These are phyloP conservation scores for Calephelis nemesis DNA, from an alignment of 1,140 invertebrate species.

Conservation along the genomic window DNA sequence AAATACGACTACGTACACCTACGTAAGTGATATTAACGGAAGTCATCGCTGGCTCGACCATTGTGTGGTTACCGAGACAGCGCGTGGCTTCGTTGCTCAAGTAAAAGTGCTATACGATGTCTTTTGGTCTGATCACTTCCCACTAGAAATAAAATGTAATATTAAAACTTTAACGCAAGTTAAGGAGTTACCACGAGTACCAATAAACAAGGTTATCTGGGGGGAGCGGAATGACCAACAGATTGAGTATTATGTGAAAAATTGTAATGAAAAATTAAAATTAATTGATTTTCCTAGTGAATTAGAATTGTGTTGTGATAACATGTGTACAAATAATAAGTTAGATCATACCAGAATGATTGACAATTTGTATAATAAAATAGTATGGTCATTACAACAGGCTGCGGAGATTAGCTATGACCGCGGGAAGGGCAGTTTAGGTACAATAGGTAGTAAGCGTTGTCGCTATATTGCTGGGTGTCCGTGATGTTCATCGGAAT, in stretches of 20 bases:
- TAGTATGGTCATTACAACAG: conserved; percentile 16
- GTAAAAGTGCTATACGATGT: no score
- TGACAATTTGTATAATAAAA: conserved; percentile 16
- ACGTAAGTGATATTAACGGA: not conserved
- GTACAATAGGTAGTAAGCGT: not conserved
- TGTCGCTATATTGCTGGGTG: conserved; percentile 9
- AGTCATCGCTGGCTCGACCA: not conserved
- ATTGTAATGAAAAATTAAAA: conserved; percentile 18
- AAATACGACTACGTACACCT: not conserved
- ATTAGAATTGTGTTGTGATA: conserved; percentile 14
- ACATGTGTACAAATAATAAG: conserved; percentile 16
- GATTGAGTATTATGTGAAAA: no score
- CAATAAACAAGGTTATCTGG: no score
- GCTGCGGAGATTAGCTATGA: conserved; percentile 1
- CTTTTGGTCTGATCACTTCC: no score
- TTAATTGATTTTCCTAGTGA: not conserved
- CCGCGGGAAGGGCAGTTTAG: not conserved
- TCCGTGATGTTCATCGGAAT: not conserved
- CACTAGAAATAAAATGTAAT: no score
- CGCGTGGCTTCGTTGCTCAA: no score
- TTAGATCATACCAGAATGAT: not conserved
- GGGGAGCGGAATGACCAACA: no score
- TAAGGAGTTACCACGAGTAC: no score
- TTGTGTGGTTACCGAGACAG: not conserved
- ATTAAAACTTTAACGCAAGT: no score